Base-by-base conservation (phyloP, 2,888 invertebrate genomes). In the Piscicola geometra region DNA sequence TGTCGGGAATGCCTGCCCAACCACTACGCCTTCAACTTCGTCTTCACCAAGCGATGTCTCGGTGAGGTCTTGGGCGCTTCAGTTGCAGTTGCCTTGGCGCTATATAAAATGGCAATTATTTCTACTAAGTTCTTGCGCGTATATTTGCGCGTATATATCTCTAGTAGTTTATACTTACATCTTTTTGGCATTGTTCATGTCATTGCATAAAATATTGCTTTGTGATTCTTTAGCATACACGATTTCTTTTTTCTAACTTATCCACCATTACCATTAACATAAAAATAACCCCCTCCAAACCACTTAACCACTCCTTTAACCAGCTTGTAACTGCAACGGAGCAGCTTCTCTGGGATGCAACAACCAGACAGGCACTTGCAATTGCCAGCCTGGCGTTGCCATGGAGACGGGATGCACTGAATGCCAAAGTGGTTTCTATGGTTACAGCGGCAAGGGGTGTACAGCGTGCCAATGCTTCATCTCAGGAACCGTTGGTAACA, bases 1-100 rank as follows among this genome's bases (percentile, higher is more conserved):
- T 98, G 97, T 83, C 94, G 97, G 83, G 88, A 92, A 3, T 98
- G 98, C 83, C 92, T 92, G 1, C 90, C 92, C 77, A 95, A 95
- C 32, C 98, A 89, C 87, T 97, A 94, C 82, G 97, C 97, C 28
- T 93, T 96, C 68, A 79, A 80, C n/a, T 75, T 78, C 75, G 66
- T 69, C 0, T 70, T 68, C 69, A 50, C 41, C 30, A 80, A 81
- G 66, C 36, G 71, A 66, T 60, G 81, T 80, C 76, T 71, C 28
- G 28, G 77, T 76, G 68, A 18, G 28, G n/a, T n/a, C n/a, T n/a
- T n/a, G n/a, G n/a, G n/a, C n/a, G n/a, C n/a, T n/a, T n/a, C n/a
- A n/a, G n/a, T n/a, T n/a, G n/a, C n/a, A n/a, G n/a, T n/a, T n/a
- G n/a, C n/a, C n/a, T n/a, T n/a, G n/a, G n/a, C n/a, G n/a, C n/a